Conservation (phyloP, 2,888 invertebrate genomes). For the Acronicta aceris region DNA sequence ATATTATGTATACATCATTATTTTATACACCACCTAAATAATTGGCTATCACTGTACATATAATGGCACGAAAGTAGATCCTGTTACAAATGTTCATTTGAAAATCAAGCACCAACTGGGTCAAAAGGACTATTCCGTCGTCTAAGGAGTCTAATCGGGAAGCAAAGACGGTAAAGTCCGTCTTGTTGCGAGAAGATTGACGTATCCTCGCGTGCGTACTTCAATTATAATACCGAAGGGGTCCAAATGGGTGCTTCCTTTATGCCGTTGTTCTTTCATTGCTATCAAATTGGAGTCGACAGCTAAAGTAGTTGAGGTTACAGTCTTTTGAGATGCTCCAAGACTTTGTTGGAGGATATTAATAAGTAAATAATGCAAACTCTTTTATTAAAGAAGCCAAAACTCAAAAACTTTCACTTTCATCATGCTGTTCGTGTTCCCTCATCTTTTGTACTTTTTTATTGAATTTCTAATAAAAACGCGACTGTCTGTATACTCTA, state of each 20-base stretch:
- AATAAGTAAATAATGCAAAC: too few relatives aligned
- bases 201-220: conserved; percentile 65
- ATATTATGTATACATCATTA: too few relatives aligned
- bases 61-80: background rate
- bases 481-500: too few relatives aligned
- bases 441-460: too few relatives aligned
- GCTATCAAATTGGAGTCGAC: conserved; percentile 48
- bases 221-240: conserved; percentile 54
- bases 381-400: too few relatives aligned
- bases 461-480: too few relatives aligned
- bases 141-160: conserved; percentile 47
- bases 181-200: conserved; percentile 61
- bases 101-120: conserved; percentile 18
- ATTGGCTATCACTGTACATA: too few relatives aligned
- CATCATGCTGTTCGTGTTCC: too few relatives aligned
- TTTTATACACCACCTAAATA: too few relatives aligned
- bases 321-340: conserved; percentile 20
- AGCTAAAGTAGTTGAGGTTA: conserved; percentile 31
- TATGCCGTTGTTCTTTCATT: conserved; percentile 47
- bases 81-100: too few relatives aligned
- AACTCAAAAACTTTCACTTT: too few relatives aligned
- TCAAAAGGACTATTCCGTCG: conserved; percentile 35
- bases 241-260: conserved; percentile 73
- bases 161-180: conserved; percentile 44
- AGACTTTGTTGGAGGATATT: background rate